phyloP scores from a whole-genome alignment of 30 jellyfish, hydroid and myxozoan species.

The Kudoa iwatai region DNA sequence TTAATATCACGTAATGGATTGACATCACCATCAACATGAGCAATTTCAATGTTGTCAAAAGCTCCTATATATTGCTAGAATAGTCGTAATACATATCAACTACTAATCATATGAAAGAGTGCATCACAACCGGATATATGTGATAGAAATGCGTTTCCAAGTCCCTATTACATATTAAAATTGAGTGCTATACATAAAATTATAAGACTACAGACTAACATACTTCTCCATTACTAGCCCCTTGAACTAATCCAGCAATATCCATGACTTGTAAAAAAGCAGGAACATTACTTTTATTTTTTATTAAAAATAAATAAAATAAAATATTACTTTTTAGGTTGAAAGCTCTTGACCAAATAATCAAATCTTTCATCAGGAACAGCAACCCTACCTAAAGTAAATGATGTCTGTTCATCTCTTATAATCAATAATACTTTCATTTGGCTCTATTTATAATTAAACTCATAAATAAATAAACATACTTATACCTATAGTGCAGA shows the following conservation, averaged over 20 bases:
- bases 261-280: constrained; percentile 70
- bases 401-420: too few relatives aligned
- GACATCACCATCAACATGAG: constrained; percentile 72
- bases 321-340: constrained; percentile 40
- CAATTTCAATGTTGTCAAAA: constrained; percentile 50
- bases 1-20: constrained; percentile 41
- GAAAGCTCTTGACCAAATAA: constrained; percentile 19
- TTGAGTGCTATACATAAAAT: too few relatives aligned
- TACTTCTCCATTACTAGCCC: constrained; percentile 74
- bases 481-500: constrained; percentile 56
- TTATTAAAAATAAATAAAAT: too few relatives aligned
- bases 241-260: constrained; percentile 75
- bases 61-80: constrained; percentile 9
- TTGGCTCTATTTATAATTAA: constrained; percentile 14
- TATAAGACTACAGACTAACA: constrained; percentile 1
- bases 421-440: constrained; percentile 19
- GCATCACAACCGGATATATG: constrained; percentile 89
- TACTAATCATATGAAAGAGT: constrained; percentile 42
- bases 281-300: constrained; percentile 44
- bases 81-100: constrained; percentile 1
- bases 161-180: constrained; percentile 22
- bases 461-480: neutral
- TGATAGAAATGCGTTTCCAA: constrained; percentile 74
- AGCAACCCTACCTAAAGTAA: constrained; percentile 70
- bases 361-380: constrained; percentile 90